Evolutionary conservation across 2,113 vertebrate species (phyloP), one percentile per base, ranked within the genome.

Genomic region (Coracopsis vasa): DNA sequence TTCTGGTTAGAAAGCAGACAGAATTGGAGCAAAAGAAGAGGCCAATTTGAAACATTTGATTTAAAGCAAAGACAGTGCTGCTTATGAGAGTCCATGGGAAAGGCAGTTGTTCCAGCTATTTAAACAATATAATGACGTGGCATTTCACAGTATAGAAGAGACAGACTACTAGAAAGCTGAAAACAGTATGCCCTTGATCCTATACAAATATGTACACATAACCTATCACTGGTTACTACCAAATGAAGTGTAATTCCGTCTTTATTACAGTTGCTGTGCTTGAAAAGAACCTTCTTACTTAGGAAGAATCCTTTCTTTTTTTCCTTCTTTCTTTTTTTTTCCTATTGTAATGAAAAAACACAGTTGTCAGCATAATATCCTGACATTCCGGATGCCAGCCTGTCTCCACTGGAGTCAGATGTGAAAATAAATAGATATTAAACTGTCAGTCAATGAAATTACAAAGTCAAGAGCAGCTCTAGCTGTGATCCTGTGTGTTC

Each of bases 351-450:
- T 97, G 94, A 84, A 96, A 97, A 96, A 98, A 96, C 97, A 97
- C 92, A 98, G 97, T 98, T 98, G 97, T 98, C 98, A 98, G 97
- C 97, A 97, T 98, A 98, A 97, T 98, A 97, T 98, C 96, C 97
- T 97, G 98, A 98, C 98, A 98, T 98, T 98, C 97, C 97, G 97
- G 97, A 98, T 97, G 97, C 97, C 97, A 98, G 96, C 96, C 97
- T 98, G 97, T 98, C 97, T 98, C 97, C 97, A 97, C 97, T 97
- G 90, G 97, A 98, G 98, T 98, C 98, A 98, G 98, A 98, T 98
- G 98, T 98, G 98, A 98, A 98, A 98, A 98, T 98, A 98, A 98
- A 98, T 98, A 98, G 98, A 98, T 98, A 98, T 98, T 98, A 99
- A 98, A 97, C 98, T 99, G 98, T 98, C 99, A 99, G 98, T 99